These are phyloP conservation scores for Tympanuchus pallidicinctus DNA, from an alignment of 2,113 vertebrate genomes.

Conservation along the genomic window DNA sequence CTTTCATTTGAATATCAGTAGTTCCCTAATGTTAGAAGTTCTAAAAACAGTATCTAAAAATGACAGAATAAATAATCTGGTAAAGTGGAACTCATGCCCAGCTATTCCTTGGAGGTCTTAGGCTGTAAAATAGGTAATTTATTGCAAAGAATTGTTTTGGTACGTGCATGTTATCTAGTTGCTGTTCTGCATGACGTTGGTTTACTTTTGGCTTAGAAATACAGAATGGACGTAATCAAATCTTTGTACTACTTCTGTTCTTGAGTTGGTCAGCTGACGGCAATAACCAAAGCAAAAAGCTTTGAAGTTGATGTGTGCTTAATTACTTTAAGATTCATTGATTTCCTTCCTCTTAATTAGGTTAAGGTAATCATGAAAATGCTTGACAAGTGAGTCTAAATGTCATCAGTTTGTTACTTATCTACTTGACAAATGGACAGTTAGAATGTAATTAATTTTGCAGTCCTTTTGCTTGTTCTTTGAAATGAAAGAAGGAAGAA, in stretches of 20 bases:
- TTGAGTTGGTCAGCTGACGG: not conserved
- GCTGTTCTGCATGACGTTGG: not conserved
- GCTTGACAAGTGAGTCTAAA: conserved; percentile 45
- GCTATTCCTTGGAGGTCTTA: not conserved
- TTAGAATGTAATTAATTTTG: conserved; percentile 68
- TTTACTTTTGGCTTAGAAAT: not conserved
- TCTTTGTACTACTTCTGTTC: not conserved
- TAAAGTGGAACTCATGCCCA: not conserved
- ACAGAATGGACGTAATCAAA: not conserved
- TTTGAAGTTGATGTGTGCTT: conserved; percentile 48
- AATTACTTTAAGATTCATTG: conserved; percentile 66
- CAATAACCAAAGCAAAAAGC: not conserved
- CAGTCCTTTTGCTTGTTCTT: conserved; percentile 62
- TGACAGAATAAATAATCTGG: not conserved
- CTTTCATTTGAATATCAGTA: not conserved
- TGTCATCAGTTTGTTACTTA: conserved; percentile 51
- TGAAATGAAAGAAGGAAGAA: conserved; percentile 29
- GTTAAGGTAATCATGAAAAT: conserved; percentile 57
- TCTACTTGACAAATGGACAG: conserved; percentile 74
- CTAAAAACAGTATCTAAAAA: not conserved
- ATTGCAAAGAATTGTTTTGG: not conserved
- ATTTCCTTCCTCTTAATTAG: conserved; percentile 58
- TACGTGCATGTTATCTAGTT: not conserved
- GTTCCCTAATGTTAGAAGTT: not conserved
- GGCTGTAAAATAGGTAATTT: not conserved